Conservation (phyloP, 1,140 invertebrate species). For the Tetraneura akinire region DNA sequence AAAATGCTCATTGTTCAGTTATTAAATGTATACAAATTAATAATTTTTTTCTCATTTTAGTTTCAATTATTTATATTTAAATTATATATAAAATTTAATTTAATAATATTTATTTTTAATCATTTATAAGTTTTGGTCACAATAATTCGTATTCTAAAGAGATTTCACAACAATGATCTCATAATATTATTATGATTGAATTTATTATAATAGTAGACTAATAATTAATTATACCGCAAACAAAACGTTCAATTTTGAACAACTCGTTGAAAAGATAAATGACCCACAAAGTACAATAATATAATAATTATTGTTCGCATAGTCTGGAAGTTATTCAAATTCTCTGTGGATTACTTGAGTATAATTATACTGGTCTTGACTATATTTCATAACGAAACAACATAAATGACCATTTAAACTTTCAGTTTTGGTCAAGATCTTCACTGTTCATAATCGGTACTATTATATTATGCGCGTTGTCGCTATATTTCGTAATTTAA, state of each 20-base stretch:
- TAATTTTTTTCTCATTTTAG: too few relatives aligned
- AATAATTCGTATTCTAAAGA: neutral
- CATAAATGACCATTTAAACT: neutral
- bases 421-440: neutral
- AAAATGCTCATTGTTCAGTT: too few relatives aligned
- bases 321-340: slow-evolving; percentile 5
- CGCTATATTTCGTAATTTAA: too few relatives aligned
- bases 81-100: too few relatives aligned
- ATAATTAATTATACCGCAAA: slow-evolving; percentile 10
- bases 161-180: neutral
- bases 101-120: too few relatives aligned
- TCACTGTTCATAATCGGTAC: too few relatives aligned
- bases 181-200: neutral
- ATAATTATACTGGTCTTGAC: neutral
- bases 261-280: slow-evolving; percentile 16
- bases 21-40: too few relatives aligned
- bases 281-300: slow-evolving; percentile 27
- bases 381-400: neutral
- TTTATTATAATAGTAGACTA: slow-evolving; percentile 14
- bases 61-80: too few relatives aligned
- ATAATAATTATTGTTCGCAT: neutral
- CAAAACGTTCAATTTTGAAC: slow-evolving; percentile 10
- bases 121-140: too few relatives aligned
- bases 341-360: neutral
- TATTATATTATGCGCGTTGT: too few relatives aligned